Conservation (phyloP, 2,797 vertebrate species). For the Ctenochaetus hawaiiensis region DNA sequence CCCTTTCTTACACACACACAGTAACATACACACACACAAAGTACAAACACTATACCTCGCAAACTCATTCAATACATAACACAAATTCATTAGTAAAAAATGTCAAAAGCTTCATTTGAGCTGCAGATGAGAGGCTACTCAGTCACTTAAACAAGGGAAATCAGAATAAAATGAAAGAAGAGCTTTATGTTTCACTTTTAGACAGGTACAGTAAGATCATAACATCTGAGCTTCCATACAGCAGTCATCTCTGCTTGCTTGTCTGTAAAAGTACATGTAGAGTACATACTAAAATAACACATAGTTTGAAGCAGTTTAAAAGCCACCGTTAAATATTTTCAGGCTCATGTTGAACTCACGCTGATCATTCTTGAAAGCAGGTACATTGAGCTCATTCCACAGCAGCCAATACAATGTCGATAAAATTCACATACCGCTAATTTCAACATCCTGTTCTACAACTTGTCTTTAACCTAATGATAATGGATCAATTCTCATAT, state of each 20-base stretch:
- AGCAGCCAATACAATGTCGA: not conserved
- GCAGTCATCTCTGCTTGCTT: not conserved
- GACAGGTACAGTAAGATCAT: not conserved
- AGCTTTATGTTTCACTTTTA: not conserved
- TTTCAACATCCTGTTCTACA: constrained; percentile 18
- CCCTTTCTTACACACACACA: no score
- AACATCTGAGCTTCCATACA: constrained; percentile 12
- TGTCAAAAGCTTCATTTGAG: no score
- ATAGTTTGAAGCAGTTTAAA: not conserved
- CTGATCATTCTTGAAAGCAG: not conserved
- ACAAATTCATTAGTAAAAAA: no score
- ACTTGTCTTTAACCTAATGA: constrained; percentile 4
- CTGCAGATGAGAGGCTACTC: not conserved
- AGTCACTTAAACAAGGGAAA: not conserved
- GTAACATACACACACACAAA: no score
- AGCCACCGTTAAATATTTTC: not conserved
- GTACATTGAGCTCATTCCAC: not conserved
- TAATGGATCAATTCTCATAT: constrained; percentile 14
- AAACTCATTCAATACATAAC: no score
- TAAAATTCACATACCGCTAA: constrained; percentile 1
- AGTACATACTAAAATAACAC: no score
- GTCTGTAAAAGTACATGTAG: not conserved
- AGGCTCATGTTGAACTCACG: not conserved
- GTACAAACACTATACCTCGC: no score
- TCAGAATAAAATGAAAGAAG: not conserved